phyloP scores from a whole-genome alignment of 2,113 vertebrate species.

The Scomber japonicus region DNA sequence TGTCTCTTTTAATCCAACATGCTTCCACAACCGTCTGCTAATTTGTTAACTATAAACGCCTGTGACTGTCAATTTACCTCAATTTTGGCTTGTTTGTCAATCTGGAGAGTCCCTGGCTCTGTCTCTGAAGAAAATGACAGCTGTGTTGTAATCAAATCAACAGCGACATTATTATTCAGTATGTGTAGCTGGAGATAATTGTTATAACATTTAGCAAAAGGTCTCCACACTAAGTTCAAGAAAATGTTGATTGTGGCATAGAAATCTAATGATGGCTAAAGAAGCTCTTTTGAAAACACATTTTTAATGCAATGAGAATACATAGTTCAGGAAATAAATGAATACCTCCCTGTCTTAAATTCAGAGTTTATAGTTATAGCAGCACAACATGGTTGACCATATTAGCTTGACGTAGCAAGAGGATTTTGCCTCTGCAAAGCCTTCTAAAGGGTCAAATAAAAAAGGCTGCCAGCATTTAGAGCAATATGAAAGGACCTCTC shows the following conservation, averaged over 20 bases:
- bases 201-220: conserved; percentile 55
- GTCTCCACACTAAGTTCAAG: conserved; percentile 31
- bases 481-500: conserved; percentile 12
- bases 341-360: conserved; percentile 26
- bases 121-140: conserved; percentile 36
- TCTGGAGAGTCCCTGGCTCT: conserved; percentile 3
- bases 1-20: conserved; percentile 64
- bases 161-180: conserved; percentile 27
- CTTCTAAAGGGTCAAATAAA: conserved; percentile 37
- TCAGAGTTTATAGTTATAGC: conserved; percentile 28
- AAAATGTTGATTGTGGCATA: conserved; percentile 33
- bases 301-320: not conserved
- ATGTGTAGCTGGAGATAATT: conserved; percentile 26
- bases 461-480: conserved; percentile 24
- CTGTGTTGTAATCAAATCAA: conserved; percentile 50
- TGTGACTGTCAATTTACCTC: conserved; percentile 47
- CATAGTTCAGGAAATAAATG: conserved; percentile 14
- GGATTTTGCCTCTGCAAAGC: conserved; percentile 34
- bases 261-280: conserved; percentile 35
- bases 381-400: conserved; percentile 1
- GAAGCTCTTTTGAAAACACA: not conserved
- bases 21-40: conserved; percentile 23
- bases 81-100: conserved; percentile 43
- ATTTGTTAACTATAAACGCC: conserved; percentile 44
- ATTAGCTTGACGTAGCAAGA: conserved; percentile 25